Evolutionary conservation across 2,797 vertebrate genomes (phyloP), one percentile per base, ranked within the genome.

Genomic region (Aeoliscus strigatus): DNA sequence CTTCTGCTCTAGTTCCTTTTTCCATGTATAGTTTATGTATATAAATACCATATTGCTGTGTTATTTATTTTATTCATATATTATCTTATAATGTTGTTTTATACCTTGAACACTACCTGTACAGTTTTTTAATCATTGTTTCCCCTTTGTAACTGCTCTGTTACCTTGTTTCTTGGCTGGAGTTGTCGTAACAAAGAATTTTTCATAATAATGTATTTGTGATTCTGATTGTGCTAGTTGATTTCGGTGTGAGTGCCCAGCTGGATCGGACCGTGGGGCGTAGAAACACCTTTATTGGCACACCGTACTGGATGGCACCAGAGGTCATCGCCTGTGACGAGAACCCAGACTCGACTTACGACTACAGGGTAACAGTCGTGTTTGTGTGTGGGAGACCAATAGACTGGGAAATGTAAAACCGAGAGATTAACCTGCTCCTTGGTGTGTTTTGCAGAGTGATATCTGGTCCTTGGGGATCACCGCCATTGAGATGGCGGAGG

Each of bases 381-480:
- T 24, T 6, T 39, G 4, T 44, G 11, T 29, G 1, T 29, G 2
- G n/a, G n/a, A n/a, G n/a, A n/a, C n/a, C n/a, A n/a, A n/a, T 33
- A 8, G 27, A 12, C 10, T 37, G 12, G 18, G 39, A 9, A 13
- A 13, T 47, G 9, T 40, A 4, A 27, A 46, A 36, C 24, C 3
- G 14, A 3, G 15, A 56, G 2, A 10, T 14, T 71, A 25, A 70
- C 29, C n/a, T 14, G 5, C 0, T 38, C 10, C n/a, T 13, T 1
- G 52, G 17, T 82, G 30, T 70, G 1, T 79, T 49, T 69, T 67
- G 2, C 79, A 96, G 93, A 96, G 93, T 55, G 93, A 96, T 78
- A 96, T 96, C 77, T 96, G 93, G 93, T 96, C 93, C 52, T 70
- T 96, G 79, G 93, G 93, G 37, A 96, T 96, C 75, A 96, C 93